Base-by-base conservation (phyloP, 2,797 vertebrate genomes). In the Diglossa cyanea region DNA sequence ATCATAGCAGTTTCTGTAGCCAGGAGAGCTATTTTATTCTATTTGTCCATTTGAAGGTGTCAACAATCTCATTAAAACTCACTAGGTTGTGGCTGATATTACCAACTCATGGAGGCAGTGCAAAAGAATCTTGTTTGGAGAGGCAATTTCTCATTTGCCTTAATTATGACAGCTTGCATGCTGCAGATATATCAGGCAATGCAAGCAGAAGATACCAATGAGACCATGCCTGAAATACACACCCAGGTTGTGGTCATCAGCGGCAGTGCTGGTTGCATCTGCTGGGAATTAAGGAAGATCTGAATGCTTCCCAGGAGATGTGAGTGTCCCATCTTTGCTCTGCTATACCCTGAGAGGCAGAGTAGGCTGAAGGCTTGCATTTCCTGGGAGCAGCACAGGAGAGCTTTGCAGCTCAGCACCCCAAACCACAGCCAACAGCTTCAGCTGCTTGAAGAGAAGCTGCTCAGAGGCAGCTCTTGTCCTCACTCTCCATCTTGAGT, bases 171-270 rank as follows among this genome's bases (percentile, higher is more conserved):
- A 77, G 54, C 39, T 51, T 24, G 17, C 5, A 7, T 4, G 7
- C 42, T 83, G 30, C 42, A 35, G 54, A 19, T 30, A 17, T 1
- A 19, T 20, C 68, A 71, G 33, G n/a, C 14, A 78, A 14, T 10
- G 30, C 17, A 47, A 91, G 28, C 12, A 85, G 44, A 65, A 30
- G 13, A 45, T 26, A 15, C 9, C 25, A 35, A 5, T 11, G 13
- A 57, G 15, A 45, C 18, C 8, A 7, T 23, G 19, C 26, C 45
- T 78, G 48, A 73, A 84, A 68, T 17, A 51, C 28, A 17, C 10
- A 39, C 6, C n/a, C 15, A 21, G 51, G 16, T 40, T 31, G 16
- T 0, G 0, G 33, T 23, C 18, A 11, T 24, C 19, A 40, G 40
- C 26, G 7, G 17, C 6, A 2, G 28, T 19, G 54, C 10, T 35